Evolutionary conservation across 1,140 invertebrate genomes (phyloP), one percentile per base, ranked within the genome.

Genomic region (Drosophila pachea): DNA sequence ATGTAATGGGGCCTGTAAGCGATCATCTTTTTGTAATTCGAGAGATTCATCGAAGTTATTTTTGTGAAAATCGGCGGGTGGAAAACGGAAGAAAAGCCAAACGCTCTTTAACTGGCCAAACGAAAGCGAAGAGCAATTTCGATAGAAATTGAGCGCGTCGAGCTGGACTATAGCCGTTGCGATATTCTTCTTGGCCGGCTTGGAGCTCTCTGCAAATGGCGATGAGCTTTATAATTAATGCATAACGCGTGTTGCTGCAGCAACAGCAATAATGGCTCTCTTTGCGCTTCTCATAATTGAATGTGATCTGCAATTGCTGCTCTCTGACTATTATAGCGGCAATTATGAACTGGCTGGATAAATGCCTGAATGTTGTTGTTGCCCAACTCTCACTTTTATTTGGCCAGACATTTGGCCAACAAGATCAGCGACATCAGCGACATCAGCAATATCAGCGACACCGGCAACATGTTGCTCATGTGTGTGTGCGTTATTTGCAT

Each of bases 301-400:
- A 14, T 47, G 14, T 7, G 9, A 7, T n/a, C 31, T 45, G 29
- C 47, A 43, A 22, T 22, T 22, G 22, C 55, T 58, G 29, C 55
- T 47, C 31, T 45, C 22, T 48, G 38, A 22, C 6, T 31, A 9
- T 47, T 35, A 43, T 53, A 43, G 4, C 48, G 22, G 35, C 35
- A 68, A 63, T 68, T 64, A 47, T 52, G 16, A 14, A 9, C 32
- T 65, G 43, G 22, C 55, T 43, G 50, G 42, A 33, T 32, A 65
- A 65, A 16, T 58, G 64, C 61, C 65, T n/a, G n/a, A n/a, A n/a
- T 68, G 62, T 50, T 58, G 16, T 40, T 45, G 60, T 42, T 68
- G 54, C 31, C 36, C 72, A 74, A 65, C 76, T 79, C 76, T 79
- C 76, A 79, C 77, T 79, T 79, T 76, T 50, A 45, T 12, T 73